These are phyloP conservation scores for Cephus cinctus DNA, from an alignment of 1,140 invertebrate species.

Conservation along the genomic window DNA sequence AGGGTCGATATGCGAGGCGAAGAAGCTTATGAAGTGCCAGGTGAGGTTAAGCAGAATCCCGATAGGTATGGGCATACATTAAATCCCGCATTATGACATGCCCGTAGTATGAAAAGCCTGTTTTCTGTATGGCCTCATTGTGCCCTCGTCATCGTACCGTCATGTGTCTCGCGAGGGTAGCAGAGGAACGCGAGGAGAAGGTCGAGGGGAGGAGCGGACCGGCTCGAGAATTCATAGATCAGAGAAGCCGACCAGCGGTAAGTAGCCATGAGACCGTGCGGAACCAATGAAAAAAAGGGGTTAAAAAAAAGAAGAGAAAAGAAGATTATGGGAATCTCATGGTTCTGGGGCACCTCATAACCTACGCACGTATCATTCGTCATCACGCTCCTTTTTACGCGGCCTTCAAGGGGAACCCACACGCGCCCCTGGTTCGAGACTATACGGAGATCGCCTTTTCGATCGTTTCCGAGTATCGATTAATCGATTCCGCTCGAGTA, in stretches of 20 bases:
- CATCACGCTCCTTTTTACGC: too few relatives aligned
- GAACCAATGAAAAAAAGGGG: constrained; percentile 16
- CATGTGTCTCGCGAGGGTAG: constrained; percentile 24
- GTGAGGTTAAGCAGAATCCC: constrained; percentile 31
- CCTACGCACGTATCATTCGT: too few relatives aligned
- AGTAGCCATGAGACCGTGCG: constrained; percentile 21
- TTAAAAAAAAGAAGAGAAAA: constrained; percentile 25
- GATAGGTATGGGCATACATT: constrained; percentile 19
- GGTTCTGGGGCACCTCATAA: background rate
- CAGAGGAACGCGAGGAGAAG: too few relatives aligned
- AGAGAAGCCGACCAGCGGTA: constrained; percentile 33
- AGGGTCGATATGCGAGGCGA: background rate
- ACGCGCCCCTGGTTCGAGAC: too few relatives aligned
- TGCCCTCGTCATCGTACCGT: constrained; percentile 46
- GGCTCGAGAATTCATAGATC: constrained; percentile 39
- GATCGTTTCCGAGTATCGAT: too few relatives aligned
- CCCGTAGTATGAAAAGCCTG: constrained; percentile 31
- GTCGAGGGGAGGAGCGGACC: constrained; percentile 21
- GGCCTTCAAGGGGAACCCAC: too few relatives aligned
- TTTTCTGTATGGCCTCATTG: constrained; percentile 45
- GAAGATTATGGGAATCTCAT: constrained; percentile 33
- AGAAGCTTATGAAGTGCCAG: constrained; percentile 42
- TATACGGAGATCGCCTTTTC: too few relatives aligned
- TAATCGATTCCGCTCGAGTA: too few relatives aligned
- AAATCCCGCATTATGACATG: constrained; percentile 43